Evolutionary conservation across 2,797 vertebrate species (phyloP).

Genomic region (Centroberyx gerrardi): DNA sequence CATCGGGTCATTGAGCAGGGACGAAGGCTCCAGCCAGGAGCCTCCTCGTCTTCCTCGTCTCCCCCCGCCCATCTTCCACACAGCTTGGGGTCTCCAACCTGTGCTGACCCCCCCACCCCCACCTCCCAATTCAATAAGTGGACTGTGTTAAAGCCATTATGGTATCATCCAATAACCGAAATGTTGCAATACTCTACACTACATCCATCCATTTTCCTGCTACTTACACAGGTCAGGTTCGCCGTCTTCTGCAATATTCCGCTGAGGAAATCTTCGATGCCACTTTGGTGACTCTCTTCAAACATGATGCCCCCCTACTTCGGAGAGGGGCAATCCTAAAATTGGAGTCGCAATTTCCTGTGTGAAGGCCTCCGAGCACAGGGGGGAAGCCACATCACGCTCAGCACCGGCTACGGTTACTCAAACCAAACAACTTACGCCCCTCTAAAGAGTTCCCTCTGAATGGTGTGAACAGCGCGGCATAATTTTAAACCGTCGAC

Average conservation of each 20-base stretch:
- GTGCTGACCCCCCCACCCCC: conserved; percentile 15
- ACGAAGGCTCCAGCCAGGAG: conserved; percentile 50
- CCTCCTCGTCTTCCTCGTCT: conserved; percentile 20
- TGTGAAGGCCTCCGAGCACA: conserved; percentile 22
- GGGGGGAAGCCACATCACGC: conserved; percentile 40
- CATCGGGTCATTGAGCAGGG: conserved; percentile 59
- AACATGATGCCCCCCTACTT: conserved; percentile 18
- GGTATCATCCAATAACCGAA: too few relatives aligned
- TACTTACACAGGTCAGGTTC: too few relatives aligned
- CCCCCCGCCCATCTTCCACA: conserved; percentile 31
- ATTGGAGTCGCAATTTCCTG: conserved; percentile 38
- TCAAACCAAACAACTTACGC: conserved; percentile 35
- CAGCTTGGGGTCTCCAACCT: conserved; percentile 52
- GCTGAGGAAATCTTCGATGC: conserved; percentile 13
- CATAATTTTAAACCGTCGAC: conserved; percentile 29
- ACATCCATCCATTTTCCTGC: too few relatives aligned
- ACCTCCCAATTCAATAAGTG: neutral
- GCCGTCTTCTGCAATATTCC: too few relatives aligned
- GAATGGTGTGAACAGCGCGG: conserved; percentile 37
- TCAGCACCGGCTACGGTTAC: conserved; percentile 49
- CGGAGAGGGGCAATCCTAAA: conserved; percentile 18
- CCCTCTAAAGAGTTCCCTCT: conserved; percentile 4
- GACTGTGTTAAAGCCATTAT: neutral
- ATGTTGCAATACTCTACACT: too few relatives aligned
- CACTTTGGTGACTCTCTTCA: conserved; percentile 9